Evolutionary conservation across 1,140 invertebrate genomes (phyloP).

Genomic region (Hydropsyche tenuis): DNA sequence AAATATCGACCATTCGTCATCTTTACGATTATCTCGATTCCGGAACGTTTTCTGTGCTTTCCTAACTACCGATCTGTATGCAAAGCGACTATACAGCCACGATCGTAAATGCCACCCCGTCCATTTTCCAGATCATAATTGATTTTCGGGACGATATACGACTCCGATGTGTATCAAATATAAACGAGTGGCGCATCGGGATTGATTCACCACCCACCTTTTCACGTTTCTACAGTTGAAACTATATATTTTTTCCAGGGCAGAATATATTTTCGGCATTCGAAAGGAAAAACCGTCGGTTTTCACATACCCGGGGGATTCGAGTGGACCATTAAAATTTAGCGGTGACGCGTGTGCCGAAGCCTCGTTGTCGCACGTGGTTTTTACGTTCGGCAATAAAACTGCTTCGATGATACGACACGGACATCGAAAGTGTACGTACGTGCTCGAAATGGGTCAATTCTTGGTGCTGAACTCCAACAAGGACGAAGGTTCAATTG

Average conservation of each 20-base stretch:
- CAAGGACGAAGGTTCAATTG: no score
- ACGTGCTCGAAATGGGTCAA: background rate
- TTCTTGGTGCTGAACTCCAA: no score
- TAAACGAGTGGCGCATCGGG: no score
- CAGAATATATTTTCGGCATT: no score
- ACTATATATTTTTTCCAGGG: no score
- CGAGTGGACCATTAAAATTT: constrained; percentile 17
- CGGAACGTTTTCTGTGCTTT: constrained; percentile 2
- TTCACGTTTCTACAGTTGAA: no score
- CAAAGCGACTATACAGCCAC: background rate
- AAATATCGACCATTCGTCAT: constrained; percentile 5
- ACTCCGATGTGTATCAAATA: constrained; percentile 5
- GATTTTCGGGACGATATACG: background rate
- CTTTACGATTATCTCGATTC: constrained; percentile 17
- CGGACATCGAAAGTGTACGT: background rate
- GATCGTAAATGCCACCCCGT: background rate
- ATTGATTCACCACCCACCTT: no score
- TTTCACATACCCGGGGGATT: background rate
- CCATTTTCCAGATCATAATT: constrained; percentile 3
- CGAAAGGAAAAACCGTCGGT: no score
- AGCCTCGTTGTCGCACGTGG: constrained; percentile 9
- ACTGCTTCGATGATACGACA: constrained; percentile 5
- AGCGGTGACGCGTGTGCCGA: background rate
- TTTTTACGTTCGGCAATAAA: constrained; percentile 22
- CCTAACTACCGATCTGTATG: constrained; percentile 6